phyloP scores from a whole-genome alignment of 2,888 invertebrate species.

The Siphlonurus alternatus region DNA sequence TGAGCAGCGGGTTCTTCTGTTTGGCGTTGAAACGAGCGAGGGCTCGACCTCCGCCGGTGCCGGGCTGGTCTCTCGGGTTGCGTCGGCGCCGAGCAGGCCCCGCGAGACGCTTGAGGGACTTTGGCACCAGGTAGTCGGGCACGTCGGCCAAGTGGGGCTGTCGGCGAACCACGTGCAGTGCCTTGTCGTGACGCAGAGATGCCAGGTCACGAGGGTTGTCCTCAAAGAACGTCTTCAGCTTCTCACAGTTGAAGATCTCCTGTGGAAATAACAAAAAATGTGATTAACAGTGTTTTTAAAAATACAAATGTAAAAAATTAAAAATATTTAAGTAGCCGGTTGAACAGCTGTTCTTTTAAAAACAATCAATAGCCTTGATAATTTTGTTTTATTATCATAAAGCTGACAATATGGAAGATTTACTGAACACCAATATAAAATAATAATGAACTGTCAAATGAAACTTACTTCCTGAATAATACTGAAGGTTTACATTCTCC shows the following conservation, averaged over 20 bases:
- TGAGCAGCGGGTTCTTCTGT: slow-evolving; percentile 46
- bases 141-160: slow-evolving; percentile 79
- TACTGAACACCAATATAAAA: no score
- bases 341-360: no score
- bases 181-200: slow-evolving; percentile 69
- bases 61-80: slow-evolving; percentile 14
- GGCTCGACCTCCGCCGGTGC: slow-evolving; percentile 16
- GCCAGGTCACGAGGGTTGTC: slow-evolving; percentile 79
- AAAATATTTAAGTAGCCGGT: no score
- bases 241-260: slow-evolving; percentile 83
- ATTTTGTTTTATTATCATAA: no score
- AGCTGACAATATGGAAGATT: no score
- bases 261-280: no score
- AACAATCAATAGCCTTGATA: no score
- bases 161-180: slow-evolving; percentile 64
- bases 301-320: no score
- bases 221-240: slow-evolving; percentile 83
- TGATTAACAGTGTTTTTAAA: no score
- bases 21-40: slow-evolving; percentile 33
- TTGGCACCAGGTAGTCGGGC: slow-evolving; percentile 81
- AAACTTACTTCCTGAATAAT: no score
- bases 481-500: no score
- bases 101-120: slow-evolving; percentile 49
- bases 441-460: no score
- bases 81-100: slow-evolving; percentile 27